A percentile compares a stretch with the other conserved stretches of the same genome.
Conservation (phyloP, 2,797 vertebrate species). For the Enteromius paludinosus region DNA sequence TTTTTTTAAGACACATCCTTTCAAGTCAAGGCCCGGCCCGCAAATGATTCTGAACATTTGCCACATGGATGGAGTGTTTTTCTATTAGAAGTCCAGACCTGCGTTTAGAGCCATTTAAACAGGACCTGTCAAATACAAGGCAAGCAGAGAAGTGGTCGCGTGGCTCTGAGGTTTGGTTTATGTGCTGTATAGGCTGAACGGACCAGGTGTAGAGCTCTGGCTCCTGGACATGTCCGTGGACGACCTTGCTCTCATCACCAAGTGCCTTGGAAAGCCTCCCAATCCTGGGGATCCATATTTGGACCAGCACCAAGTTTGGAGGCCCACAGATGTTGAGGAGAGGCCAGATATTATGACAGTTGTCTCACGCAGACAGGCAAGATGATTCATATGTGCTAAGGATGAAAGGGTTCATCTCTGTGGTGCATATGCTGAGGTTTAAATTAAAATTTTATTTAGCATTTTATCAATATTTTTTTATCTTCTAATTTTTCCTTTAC, state of each 20-base stretch:
- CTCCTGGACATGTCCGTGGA: constrained; percentile 82
- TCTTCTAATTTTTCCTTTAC: neutral
- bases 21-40: constrained; percentile 12
- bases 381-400: constrained; percentile 71
- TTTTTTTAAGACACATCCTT: constrained; percentile 32
- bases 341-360: constrained; percentile 82
- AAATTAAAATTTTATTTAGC: neutral
- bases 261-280: constrained; percentile 84
- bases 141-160: constrained; percentile 69
- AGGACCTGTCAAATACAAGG: constrained; percentile 75
- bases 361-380: constrained; percentile 66
- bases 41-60: constrained; percentile 46
- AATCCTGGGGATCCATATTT: constrained; percentile 83
- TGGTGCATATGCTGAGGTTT: constrained; percentile 8
- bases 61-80: constrained; percentile 46
- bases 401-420: constrained; percentile 52
- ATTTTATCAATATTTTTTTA: neutral
- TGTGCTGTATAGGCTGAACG: constrained; percentile 68
- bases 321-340: constrained; percentile 85
- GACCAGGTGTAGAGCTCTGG: constrained; percentile 75
- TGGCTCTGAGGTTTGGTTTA: constrained; percentile 73
- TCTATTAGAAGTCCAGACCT: constrained; percentile 61
- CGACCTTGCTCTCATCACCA: constrained; percentile 86
- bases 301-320: constrained; percentile 83
- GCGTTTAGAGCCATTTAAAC: constrained; percentile 81